Conservation (phyloP, 2,113 vertebrate genomes). For the Labrus mixtus region DNA sequence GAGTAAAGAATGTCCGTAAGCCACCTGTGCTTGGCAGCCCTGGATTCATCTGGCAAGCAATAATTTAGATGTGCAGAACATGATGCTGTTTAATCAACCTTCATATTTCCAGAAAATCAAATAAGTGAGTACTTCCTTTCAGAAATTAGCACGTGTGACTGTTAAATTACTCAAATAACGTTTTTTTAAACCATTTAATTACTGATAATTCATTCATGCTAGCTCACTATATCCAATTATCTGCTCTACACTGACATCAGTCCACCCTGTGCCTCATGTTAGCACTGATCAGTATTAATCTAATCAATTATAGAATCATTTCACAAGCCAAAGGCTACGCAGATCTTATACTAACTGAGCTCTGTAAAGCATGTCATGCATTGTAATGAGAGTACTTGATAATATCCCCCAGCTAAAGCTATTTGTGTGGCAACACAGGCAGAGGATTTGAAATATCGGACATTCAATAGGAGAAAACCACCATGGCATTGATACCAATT, state of each 20-base stretch:
- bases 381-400: slow-evolving; percentile 75
- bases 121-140: slow-evolving; percentile 18
- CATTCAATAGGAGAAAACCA: slow-evolving; percentile 51
- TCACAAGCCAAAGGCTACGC: slow-evolving; percentile 81
- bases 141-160: slow-evolving; percentile 5
- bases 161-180: slow-evolving; percentile 31
- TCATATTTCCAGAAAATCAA: not conserved
- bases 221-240: slow-evolving; percentile 67
- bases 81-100: slow-evolving; percentile 8
- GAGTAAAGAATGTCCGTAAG: not conserved
- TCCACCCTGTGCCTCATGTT: slow-evolving; percentile 70
- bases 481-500: slow-evolving; percentile 67
- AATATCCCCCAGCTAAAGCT: slow-evolving; percentile 56
- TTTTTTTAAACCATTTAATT: slow-evolving; percentile 54
- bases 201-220: slow-evolving; percentile 61
- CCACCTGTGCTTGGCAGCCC: not conserved
- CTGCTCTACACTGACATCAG: slow-evolving; percentile 56
- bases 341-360: slow-evolving; percentile 78
- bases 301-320: slow-evolving; percentile 84
- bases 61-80: slow-evolving; percentile 1
- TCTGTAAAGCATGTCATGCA: slow-evolving; percentile 66
- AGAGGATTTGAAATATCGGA: slow-evolving; percentile 67
- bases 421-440: slow-evolving; percentile 52
- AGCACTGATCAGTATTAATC: slow-evolving; percentile 83
- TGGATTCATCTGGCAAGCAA: not conserved